Evolutionary conservation across 1,140 invertebrate species (phyloP).

Genomic region (Macrocentrus cingulum): DNA sequence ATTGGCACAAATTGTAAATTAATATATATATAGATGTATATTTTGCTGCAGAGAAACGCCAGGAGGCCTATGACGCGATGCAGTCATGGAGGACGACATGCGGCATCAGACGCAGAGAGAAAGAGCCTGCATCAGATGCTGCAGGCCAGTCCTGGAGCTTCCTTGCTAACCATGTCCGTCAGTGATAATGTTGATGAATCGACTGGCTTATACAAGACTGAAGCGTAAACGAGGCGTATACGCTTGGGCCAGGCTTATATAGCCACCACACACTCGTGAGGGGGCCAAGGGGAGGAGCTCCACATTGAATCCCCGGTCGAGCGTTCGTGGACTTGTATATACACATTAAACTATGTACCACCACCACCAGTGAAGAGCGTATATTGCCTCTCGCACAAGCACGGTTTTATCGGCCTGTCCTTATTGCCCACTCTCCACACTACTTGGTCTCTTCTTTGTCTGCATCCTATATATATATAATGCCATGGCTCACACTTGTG

Average conservation of each 20-base stretch:
- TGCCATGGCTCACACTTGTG: slow-evolving; percentile 16
- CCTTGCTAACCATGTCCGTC: slow-evolving; percentile 45
- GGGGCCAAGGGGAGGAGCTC: slow-evolving; percentile 12
- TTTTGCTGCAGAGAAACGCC: too few species aligned
- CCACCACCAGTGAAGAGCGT: background rate
- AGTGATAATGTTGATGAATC: slow-evolving; percentile 56
- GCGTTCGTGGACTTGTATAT: too few species aligned
- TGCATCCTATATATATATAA: slow-evolving; percentile 7
- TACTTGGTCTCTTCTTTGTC: background rate
- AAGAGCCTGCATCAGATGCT: slow-evolving; percentile 19
- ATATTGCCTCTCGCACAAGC: too few species aligned
- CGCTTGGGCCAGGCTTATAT: slow-evolving; percentile 22
- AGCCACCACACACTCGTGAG: slow-evolving; percentile 17
- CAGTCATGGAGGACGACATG: too few species aligned
- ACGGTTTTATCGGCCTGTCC: too few species aligned
- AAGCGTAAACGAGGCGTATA: slow-evolving; percentile 19
- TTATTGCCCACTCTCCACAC: background rate
- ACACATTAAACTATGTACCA: too few species aligned
- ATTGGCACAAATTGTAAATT: too few species aligned
- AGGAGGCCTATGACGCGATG: too few species aligned
- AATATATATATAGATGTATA: too few species aligned
- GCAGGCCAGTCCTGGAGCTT: slow-evolving; percentile 36
- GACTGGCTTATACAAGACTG: slow-evolving; percentile 39
- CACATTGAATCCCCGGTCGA: slow-evolving; percentile 5
- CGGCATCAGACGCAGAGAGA: slow-evolving; percentile 2